Evolutionary conservation across 2,888 invertebrate species (phyloP), one percentile per base, ranked within the genome.

Genomic region (Oxyteleia sp.): DNA sequence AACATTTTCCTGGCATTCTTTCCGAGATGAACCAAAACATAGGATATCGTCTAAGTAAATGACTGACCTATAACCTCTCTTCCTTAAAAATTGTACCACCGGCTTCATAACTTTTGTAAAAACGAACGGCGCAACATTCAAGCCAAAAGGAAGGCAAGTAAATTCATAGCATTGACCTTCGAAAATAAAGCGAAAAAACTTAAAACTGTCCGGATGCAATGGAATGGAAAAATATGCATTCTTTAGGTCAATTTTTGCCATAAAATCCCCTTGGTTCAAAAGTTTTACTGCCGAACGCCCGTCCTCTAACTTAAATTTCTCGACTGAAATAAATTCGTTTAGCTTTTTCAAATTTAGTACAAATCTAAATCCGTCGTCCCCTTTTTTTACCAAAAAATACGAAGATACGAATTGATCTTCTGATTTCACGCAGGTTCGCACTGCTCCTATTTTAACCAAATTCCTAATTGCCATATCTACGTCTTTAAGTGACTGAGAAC

Each of bases 61-160:
- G 0, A 71, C 71, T 7, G 63, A 81, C 10, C 51, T 32, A 20
- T 64, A 71, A 23, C 76, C 78, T 11, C 32, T 41, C 4, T 20
- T 8, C 20, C 82, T 23, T 7, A 82, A 47, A 4, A 2, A 11
- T 4, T 49, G 35, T 11, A 59, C 43, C 7, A 66, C 72, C 4
- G 76, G 76, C 47, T 78, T 82, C 66, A 78, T 63, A 13, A 82
- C 11, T 20, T 76, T 75, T 4, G 82, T 66, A 32, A 82, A 71
- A 16, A 66, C 15, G 16, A 45, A 78, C 4, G 78, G 82, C 5
- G 66, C 55, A 15, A 79, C 57, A 53, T 61, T 72, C 5, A 79
- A 16, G 0, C 72, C 78, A 53, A 83, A 83, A 2, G 74, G 83
- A 3, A 83, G 32, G 32, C 72, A 72, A 23, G 8, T 49, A 20